Conservation (phyloP, 2,113 vertebrate genomes). For the Heptranchias perlo region DNA sequence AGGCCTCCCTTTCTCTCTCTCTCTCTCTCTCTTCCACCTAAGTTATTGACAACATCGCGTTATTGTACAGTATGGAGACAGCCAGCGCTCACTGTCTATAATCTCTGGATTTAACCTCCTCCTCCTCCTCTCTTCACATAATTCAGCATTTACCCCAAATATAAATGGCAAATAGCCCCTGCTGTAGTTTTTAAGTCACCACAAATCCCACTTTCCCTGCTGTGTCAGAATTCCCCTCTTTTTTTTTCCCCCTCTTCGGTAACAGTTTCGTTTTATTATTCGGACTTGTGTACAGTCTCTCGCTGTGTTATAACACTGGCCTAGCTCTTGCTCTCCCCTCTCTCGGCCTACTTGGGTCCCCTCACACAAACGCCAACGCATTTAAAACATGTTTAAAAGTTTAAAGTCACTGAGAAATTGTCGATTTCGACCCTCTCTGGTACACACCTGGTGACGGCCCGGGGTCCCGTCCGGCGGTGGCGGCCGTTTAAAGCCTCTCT, state of each 20-base stretch:
- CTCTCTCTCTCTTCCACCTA: neutral
- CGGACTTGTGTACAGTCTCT: neutral
- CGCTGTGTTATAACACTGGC: neutral
- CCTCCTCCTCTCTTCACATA: neutral
- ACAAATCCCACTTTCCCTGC: neutral
- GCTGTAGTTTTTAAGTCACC: neutral
- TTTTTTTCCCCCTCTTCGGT: neutral
- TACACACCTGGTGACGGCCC: constrained; percentile 11
- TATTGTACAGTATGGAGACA: neutral
- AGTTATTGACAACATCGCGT: constrained; percentile 31
- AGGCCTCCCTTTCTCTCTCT: neutral
- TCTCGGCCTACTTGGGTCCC: constrained; percentile 1
- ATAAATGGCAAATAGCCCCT: neutral
- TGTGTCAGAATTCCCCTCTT: neutral
- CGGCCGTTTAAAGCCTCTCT: neutral
- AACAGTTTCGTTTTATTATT: constrained; percentile 10
- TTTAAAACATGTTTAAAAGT: no score
- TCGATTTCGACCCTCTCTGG: neutral
- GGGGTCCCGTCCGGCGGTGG: neutral
- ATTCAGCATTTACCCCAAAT: neutral
- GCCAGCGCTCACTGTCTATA: neutral
- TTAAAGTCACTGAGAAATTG: neutral
- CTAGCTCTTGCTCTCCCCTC: neutral
- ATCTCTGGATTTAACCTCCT: neutral
- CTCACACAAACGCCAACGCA: neutral